Base-by-base conservation (phyloP, 2,888 invertebrate genomes). In the Agapetus fuscipes region DNA sequence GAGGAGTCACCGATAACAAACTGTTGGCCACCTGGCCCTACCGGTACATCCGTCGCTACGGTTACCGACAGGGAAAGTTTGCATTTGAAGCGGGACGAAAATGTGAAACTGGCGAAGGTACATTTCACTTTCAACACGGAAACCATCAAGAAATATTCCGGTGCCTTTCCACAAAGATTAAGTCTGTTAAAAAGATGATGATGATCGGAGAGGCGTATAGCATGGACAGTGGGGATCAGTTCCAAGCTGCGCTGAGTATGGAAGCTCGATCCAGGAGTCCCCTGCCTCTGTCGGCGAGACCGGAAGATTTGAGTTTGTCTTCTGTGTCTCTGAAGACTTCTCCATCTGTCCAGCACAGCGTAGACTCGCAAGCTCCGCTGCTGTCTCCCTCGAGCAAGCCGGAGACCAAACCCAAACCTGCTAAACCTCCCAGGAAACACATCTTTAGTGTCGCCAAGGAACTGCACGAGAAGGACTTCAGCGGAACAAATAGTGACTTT, bases 81-180 rank as follows among this genome's bases (percentile, higher is more conserved):
- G 86, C 85, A 24, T 88, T 89, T 60, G 88, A 89, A 68, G 88
- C 88, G 13, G 88, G 88, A 1, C 71, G 88, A 41, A 88, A 87
- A 60, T 88, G 88, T 62, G 80, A 82, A 49, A 85, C 86, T 1
- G 88, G 88, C 0, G 88, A 88, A 62, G 88, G 88, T 1, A 78
- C 78, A 3, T 88, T 88, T 53, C 82, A 79, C 40, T 61, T 88
- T 43, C 85, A 86, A 55, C 84, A 88, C 56, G 76, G 78, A 28
- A 85, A 85, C 57, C 84, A 85, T 47, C 82, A 84, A 50, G 87
- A 87, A 58, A 84, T 88, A 48, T 88, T 77, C 49, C 78, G 84
- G 47, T 87, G 85, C 54, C 71, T 88, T 51, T 81, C 83, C 7
- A 71, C 82, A 3, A 86, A 85, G 62, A 88, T 88, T 83, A 85